phyloP scores from a whole-genome alignment of 1,140 invertebrate species.

The Lamellibrachia luymesi region DNA sequence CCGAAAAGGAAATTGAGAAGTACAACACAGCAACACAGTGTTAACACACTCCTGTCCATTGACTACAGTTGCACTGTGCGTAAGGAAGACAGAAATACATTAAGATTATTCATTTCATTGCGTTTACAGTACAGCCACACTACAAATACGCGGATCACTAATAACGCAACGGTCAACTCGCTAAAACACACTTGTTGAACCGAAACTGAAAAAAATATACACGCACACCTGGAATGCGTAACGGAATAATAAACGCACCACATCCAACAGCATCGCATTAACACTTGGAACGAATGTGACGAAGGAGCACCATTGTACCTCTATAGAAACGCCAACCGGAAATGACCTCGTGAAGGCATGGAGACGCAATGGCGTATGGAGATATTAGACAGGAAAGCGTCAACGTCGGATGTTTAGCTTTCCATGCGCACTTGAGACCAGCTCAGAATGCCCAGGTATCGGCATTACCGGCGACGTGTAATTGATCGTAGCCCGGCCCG shows the following conservation, averaged over 20 bases:
- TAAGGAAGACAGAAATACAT: background rate
- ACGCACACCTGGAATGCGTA: background rate
- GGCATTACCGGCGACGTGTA: background rate
- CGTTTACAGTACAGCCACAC: background rate
- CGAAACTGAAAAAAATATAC: background rate
- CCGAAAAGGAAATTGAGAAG: background rate
- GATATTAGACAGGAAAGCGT: background rate
- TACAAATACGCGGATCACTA: background rate
- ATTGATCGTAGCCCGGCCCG: background rate
- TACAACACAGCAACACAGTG: background rate
- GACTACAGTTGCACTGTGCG: background rate
- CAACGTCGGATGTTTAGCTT: background rate
- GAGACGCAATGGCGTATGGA: slow-evolving; percentile 3
- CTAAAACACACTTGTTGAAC: background rate
- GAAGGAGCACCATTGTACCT: background rate
- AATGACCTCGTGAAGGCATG: background rate
- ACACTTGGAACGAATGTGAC: background rate
- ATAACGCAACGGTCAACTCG: background rate
- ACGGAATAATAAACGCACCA: background rate
- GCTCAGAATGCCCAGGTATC: background rate
- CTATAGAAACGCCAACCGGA: background rate
- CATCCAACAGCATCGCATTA: background rate
- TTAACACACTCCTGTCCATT: background rate
- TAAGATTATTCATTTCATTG: background rate
- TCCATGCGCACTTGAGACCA: background rate